Percentiles rank a stretch among this genome's conserved stretches.
These are phyloP conservation scores for Leptogaster cylindrica DNA, from an alignment of 2,888 invertebrate genomes.

Conservation along the genomic window DNA sequence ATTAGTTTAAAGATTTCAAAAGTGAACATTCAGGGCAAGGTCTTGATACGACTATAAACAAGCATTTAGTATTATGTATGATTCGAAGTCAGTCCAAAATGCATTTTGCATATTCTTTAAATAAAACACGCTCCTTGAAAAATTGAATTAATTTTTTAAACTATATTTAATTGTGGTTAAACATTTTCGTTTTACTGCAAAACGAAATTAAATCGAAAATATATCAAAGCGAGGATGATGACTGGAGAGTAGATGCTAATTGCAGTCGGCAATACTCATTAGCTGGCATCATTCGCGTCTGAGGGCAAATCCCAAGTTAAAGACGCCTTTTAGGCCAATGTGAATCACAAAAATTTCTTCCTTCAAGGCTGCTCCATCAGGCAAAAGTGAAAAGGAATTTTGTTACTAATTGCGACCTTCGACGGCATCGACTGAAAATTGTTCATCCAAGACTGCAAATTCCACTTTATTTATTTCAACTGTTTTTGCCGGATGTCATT, in stretches of 20 bases:
- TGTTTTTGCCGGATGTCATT: conserved; percentile 4
- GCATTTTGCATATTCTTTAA: too few relatives aligned
- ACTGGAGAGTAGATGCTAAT: neutral
- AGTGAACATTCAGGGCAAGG: too few relatives aligned
- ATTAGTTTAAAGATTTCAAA: too few relatives aligned
- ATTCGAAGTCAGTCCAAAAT: too few relatives aligned
- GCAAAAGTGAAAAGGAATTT: conserved; percentile 27
- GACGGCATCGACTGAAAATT: conserved; percentile 22
- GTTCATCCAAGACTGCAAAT: too few relatives aligned
- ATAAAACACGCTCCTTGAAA: too few relatives aligned
- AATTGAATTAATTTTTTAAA: too few relatives aligned
- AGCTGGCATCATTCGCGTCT: neutral
- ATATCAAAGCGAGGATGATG: neutral
- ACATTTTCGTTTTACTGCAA: too few relatives aligned
- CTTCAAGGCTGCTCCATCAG: conserved; percentile 19
- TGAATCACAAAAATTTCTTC: conserved; percentile 23
- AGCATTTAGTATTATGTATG: too few relatives aligned
- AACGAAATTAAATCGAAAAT: neutral
- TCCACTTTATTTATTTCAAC: too few relatives aligned
- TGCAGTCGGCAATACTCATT: neutral
- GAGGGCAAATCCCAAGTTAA: conserved; percentile 15
- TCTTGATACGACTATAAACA: too few relatives aligned
- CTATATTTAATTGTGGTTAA: too few relatives aligned
- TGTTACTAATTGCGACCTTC: neutral
- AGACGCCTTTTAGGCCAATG: conserved; percentile 14